Evolutionary conservation across 1,140 invertebrate species (phyloP), one percentile per base, ranked within the genome.

Genomic region (Bombus waltoni): DNA sequence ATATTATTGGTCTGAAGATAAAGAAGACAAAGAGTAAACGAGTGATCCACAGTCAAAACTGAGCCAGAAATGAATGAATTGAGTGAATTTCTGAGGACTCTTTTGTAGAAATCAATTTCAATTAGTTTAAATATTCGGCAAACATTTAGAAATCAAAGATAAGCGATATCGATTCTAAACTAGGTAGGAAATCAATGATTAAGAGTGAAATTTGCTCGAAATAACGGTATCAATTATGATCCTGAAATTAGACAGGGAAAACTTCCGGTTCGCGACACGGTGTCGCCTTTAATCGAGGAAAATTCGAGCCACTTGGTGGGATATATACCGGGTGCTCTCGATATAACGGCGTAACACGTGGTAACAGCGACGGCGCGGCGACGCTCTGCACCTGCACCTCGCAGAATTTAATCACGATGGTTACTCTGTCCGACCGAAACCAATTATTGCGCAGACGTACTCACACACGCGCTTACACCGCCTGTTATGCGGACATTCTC

Each of bases 321-420:
- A 18, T 70, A 15, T 22, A 78, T 47, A 81, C 35, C 53, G 71
- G 72, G 80, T 87, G 81, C 32, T 88, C 88, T 89, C 82, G 87
- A 89, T 89, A 89, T 89, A 89, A 88, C 80, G 84, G 76, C 86
- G 83, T 85, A 81, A 87, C 87, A 89, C 89, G 89, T 83, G 76
- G 83, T 80, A 90, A 89, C 71, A 80, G 57, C 87, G 87, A 86
- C 81, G 72, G 62, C 83, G 81, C 76, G 44, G 65, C 81, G 59
- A 66, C 81, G 79, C 83, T 71, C 78, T 87, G 86, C 88, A 87
- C 89, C 91, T 93, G 92, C 77, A 68, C 87, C 92, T 91, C 90
- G 85, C 89, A 91, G 90, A 92, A 93, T 93, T 94, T 94, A 92
- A 94, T 94, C 93, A 93, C 91, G 91, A 92, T 93, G 92, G 90